A percentile compares a stretch with the other conserved stretches of the same genome.
Conservation (phyloP, 2,888 invertebrate genomes). For the Trichogramma dendrolimi region DNA sequence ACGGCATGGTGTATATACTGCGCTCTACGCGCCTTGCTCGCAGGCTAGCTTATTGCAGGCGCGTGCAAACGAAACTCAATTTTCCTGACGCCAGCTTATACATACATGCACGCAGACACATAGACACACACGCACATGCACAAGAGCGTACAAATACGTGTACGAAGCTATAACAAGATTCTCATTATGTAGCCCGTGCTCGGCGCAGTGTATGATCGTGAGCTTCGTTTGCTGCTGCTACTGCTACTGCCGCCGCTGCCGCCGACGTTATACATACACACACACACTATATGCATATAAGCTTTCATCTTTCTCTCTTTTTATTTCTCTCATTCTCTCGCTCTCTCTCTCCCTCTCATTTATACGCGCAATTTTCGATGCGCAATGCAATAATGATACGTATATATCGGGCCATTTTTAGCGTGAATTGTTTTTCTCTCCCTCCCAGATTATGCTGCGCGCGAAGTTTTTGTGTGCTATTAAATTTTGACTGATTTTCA, state of each 20-base stretch:
- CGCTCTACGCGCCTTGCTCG: slow-evolving; percentile 3
- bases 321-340: neutral
- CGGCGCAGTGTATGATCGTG: neutral
- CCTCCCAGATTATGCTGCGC: no score
- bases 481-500: no score
- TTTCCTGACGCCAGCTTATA: slow-evolving; percentile 6
- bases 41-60: slow-evolving; percentile 8
- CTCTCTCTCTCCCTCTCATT: neutral
- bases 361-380: neutral
- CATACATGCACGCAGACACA: no score
- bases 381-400: no score
- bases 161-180: slow-evolving; percentile 22
- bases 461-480: no score
- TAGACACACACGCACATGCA: no score
- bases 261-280: no score
- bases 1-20: no score
- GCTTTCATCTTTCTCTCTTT: neutral
- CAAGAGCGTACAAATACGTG: no score
- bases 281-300: no score
- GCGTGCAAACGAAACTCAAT: slow-evolving; percentile 22
- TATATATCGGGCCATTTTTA: no score
- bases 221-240: slow-evolving; percentile 11
- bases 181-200: slow-evolving; percentile 20
- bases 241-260: neutral
- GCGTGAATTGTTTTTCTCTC: no score